Conservation (phyloP, 2,888 invertebrate genomes). For the Dermolepida albohirtum region DNA sequence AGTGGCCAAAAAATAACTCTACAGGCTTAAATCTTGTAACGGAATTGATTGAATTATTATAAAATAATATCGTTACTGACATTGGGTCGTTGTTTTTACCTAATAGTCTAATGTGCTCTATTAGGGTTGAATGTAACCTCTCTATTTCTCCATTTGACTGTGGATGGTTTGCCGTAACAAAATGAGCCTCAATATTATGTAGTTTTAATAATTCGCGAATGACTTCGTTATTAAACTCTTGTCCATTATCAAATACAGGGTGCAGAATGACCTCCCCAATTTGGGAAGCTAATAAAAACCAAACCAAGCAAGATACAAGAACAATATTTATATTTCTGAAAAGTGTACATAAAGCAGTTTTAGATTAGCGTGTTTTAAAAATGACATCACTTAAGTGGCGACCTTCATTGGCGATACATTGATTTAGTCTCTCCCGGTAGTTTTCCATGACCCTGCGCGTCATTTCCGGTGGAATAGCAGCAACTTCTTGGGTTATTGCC, state of each 20-base stretch:
- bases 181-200: slow-evolving; percentile 44
- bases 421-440: too few relatives aligned
- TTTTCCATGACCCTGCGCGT: too few relatives aligned
- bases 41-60: slow-evolving; percentile 1
- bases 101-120: slow-evolving; percentile 4
- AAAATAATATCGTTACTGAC: neutral
- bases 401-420: too few relatives aligned
- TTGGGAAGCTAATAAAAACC: too few relatives aligned
- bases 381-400: too few relatives aligned
- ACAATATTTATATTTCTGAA: too few relatives aligned
- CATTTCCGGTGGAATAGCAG: too few relatives aligned
- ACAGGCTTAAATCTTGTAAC: neutral
- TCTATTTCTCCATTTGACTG: slow-evolving; percentile 41
- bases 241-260: slow-evolving; percentile 1
- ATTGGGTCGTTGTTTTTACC: neutral
- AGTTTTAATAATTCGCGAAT: slow-evolving; percentile 4
- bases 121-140: slow-evolving; percentile 1
- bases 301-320: too few relatives aligned
- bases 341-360: too few relatives aligned
- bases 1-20: neutral
- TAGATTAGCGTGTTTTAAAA: too few relatives aligned
- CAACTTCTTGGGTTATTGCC: too few relatives aligned
- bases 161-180: slow-evolving; percentile 38
- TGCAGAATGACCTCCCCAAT: too few relatives aligned
- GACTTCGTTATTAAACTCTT: slow-evolving; percentile 21